phyloP scores from a whole-genome alignment of 1,140 invertebrate genomes.

The Drosophila baimaii region DNA sequence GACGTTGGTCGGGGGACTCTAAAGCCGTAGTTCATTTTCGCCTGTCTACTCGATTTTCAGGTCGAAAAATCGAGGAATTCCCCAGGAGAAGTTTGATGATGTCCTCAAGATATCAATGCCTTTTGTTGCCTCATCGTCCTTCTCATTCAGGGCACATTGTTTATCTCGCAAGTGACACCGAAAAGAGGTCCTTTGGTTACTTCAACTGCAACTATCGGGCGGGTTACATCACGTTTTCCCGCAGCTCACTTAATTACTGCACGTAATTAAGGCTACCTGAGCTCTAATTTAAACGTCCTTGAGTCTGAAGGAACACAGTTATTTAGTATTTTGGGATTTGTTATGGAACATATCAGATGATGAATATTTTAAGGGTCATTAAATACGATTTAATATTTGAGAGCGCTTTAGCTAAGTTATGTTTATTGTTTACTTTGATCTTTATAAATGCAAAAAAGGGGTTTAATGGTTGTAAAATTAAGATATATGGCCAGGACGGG shows the following conservation, averaged over 20 bases:
- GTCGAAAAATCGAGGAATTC: conserved; percentile 35
- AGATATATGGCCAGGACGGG: background rate
- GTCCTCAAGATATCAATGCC: conserved; percentile 44
- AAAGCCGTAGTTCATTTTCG: conserved; percentile 43
- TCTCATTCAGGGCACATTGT: conserved; percentile 15
- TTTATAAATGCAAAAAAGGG: background rate
- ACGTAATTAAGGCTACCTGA: conserved; percentile 24
- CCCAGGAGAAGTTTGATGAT: conserved; percentile 12
- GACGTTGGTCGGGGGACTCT: conserved; percentile 4
- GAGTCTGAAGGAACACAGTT: background rate
- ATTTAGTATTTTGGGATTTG: background rate
- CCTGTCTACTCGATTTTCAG: conserved; percentile 34
- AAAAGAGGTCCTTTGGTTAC: conserved; percentile 31
- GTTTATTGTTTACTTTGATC: too few species aligned
- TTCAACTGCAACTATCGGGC: conserved; percentile 11
- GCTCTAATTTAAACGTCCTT: conserved; percentile 2
- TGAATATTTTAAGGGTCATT: too few species aligned
- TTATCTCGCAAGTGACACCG: conserved; percentile 33
- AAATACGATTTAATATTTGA: too few species aligned
- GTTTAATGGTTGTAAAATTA: background rate
- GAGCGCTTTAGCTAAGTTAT: too few species aligned
- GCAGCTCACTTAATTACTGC: background rate
- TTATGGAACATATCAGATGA: too few species aligned
- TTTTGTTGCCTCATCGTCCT: conserved; percentile 30
- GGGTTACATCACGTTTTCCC: conserved; percentile 1